Conservation (phyloP, 2,113 vertebrate genomes). For the Sylvia atricapilla region DNA sequence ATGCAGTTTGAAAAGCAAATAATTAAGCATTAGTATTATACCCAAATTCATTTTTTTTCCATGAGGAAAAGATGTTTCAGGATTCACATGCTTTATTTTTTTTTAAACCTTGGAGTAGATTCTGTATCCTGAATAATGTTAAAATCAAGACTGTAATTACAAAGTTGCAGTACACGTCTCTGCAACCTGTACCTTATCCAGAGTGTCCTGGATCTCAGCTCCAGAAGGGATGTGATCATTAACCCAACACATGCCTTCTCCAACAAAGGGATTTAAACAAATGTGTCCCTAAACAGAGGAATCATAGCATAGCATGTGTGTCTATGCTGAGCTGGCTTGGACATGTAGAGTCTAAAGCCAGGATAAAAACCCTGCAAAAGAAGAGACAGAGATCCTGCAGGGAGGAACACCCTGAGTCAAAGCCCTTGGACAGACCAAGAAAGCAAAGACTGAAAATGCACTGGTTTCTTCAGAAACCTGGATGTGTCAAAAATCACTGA, state of each 20-base stretch:
- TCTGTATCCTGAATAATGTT: neutral
- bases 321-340: neutral
- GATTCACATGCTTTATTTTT: neutral
- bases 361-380: neutral
- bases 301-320: neutral
- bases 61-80: neutral
- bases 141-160: neutral
- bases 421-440: neutral
- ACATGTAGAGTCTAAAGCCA: neutral
- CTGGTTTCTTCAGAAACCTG: neutral
- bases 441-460: neutral
- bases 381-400: neutral
- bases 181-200: neutral
- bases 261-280: constrained; percentile 9
- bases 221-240: neutral
- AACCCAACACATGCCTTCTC: neutral
- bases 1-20: constrained; percentile 23
- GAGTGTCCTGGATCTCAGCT: neutral
- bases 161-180: neutral
- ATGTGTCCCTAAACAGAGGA: neutral
- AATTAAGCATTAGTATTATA: constrained; percentile 32
- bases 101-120: neutral
- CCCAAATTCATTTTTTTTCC: neutral
- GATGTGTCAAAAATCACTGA: neutral
- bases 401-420: neutral